Conservation (phyloP, 2,888 invertebrate genomes). For the Drosophila engyochracea region DNA sequence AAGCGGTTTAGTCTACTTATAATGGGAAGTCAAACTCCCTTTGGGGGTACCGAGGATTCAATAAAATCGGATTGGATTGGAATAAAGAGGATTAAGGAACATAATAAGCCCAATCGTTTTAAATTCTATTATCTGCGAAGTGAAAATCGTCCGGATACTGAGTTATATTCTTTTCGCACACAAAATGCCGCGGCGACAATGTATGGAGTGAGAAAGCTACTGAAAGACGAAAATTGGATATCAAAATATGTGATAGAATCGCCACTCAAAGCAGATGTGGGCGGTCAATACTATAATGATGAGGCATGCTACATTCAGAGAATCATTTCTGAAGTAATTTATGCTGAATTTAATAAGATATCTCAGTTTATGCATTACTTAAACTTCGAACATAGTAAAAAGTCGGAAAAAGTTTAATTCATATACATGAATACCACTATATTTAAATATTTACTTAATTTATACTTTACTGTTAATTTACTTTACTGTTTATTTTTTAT, state of each 20-base stretch:
- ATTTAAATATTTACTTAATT: no score
- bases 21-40: background rate
- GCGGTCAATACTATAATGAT: background rate
- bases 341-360: background rate
- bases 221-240: constrained; percentile 9
- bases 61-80: background rate
- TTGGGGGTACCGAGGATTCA: no score
- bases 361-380: background rate
- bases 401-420: no score
- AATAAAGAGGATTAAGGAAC: background rate
- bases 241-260: constrained; percentile 1
- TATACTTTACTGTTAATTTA: no score
- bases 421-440: background rate
- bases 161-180: no score
- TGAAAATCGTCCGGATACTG: background rate
- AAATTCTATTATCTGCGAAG: background rate
- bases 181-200: background rate
- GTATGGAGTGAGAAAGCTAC: background rate
- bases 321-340: background rate
- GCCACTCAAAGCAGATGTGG: constrained; percentile 5
- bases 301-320: background rate
- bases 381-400: background rate
- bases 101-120: background rate
- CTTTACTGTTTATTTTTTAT: no score
- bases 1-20: background rate